Evolutionary conservation across 2,113 vertebrate species (phyloP), one percentile per base, ranked within the genome.

Genomic region (Lucifuga dentata): DNA sequence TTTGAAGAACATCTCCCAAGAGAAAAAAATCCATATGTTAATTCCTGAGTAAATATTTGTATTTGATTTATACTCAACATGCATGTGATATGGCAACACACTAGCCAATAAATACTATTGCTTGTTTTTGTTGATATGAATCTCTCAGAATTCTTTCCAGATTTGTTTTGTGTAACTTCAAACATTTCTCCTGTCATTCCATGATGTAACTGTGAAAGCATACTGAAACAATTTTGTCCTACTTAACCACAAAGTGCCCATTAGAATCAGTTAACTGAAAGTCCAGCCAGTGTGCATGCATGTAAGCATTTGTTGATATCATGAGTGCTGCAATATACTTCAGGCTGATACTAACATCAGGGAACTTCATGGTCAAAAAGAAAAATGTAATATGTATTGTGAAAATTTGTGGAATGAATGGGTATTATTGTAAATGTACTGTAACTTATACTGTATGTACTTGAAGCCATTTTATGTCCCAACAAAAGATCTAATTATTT

Each of bases 241-340:
- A 3, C 58, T 66, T 29, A 36, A 68, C 53, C 71, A 45, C 72
- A 11, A 79, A 68, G 58, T 76, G 58, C 56, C 66, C 43, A 41
- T 26, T 23, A 51, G 26, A 29, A n/a, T n/a, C n/a, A n/a, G n/a
- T 12, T 59, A 15, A 59, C 6, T 2, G 33, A 43, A 17, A 45
- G 29, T 50, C 33, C 5, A 48, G 20, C n/a, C n/a, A n/a, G n/a
- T n/a, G n/a, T 44, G 23, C 55, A 59, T n/a, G n/a, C 39, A 55
- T 63, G 33, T 21, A 52, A 8, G 8, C 3, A 5, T 51, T 45
- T 29, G 35, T 50, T 16, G 8, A 20, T 16, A 50, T 21, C 15
- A 44, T 45, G 3, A 65, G 36, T 68, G 64, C 53, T 69, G 43
- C 32, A 12, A 39, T 56, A 16, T 58, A 17, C 26, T 50, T 8